Evolutionary conservation across 2,113 vertebrate genomes (phyloP).

Genomic region (Muntiacus reevesi): DNA sequence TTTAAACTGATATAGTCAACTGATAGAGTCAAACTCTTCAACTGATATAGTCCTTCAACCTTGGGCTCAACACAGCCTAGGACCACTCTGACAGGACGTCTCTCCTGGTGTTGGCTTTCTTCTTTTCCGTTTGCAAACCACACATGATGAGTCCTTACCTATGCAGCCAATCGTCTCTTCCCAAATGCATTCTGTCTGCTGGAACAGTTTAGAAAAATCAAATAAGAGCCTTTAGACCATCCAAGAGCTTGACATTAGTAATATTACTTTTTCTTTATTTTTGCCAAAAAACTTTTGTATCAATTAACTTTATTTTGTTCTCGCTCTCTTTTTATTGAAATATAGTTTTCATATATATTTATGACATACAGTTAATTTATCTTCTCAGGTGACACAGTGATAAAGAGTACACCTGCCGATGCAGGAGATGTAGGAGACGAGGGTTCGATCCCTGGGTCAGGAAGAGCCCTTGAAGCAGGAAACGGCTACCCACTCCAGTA

Average conservation of each 20-base stretch:
- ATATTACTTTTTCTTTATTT: neutral
- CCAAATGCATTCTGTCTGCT: neutral
- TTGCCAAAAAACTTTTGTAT: neutral
- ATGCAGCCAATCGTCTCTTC: neutral
- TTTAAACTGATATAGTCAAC: neutral
- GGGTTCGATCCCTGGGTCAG: neutral
- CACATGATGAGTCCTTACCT: neutral
- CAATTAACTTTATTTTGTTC: neutral
- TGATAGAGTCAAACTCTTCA: neutral
- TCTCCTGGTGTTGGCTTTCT: neutral
- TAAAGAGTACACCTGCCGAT: neutral
- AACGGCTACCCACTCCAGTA: neutral
- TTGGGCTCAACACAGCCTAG: accelerated
- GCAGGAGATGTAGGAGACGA: neutral
- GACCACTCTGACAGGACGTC: neutral
- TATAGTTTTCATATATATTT: neutral
- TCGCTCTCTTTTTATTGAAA: neutral
- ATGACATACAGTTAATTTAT: neutral
- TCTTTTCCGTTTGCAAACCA: neutral
- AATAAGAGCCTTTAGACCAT: neutral
- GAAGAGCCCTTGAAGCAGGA: neutral
- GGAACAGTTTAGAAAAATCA: neutral
- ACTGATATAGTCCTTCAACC: neutral
- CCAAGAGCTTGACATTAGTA: neutral
- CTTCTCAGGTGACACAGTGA: neutral